These are phyloP conservation scores for Sitophilus oryzae DNA, from an alignment of 1,140 invertebrate genomes.

Conservation along the genomic window DNA sequence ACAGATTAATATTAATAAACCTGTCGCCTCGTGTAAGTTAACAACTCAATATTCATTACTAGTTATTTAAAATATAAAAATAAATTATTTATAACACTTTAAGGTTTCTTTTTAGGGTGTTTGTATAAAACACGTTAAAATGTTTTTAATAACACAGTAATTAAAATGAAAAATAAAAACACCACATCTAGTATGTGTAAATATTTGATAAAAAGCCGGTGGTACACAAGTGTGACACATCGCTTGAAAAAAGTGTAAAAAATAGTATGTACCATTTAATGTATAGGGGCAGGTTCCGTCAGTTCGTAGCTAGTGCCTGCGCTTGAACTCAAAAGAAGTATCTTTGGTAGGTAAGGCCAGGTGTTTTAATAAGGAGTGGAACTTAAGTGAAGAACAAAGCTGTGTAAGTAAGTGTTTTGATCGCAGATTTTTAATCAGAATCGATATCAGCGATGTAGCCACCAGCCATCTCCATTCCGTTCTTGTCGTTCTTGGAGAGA, in stretches of 20 bases:
- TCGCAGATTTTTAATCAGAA: constrained; percentile 20
- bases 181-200: background rate
- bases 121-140: too few relatives aligned
- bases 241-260: background rate
- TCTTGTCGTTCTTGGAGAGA: constrained; percentile 13
- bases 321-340: background rate
- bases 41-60: too few relatives aligned
- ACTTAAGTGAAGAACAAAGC: background rate
- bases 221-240: background rate
- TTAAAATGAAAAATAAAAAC: too few relatives aligned
- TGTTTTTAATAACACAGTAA: too few relatives aligned
- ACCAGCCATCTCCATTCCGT: constrained; percentile 23
- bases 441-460: constrained; percentile 29
- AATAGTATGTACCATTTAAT: background rate
- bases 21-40: too few relatives aligned
- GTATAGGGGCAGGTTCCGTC: background rate
- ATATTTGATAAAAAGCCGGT: background rate
- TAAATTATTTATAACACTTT: too few relatives aligned
- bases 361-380: background rate
- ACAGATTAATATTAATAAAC: too few relatives aligned
- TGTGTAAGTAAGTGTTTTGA: too few relatives aligned
- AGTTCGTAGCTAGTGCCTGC: background rate
- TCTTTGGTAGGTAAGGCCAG: background rate
- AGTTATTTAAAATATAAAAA: too few relatives aligned
- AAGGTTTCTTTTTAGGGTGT: too few relatives aligned